Base-by-base conservation (phyloP, 2,888 invertebrate species). In the Rhagophthalmus giganteus region DNA sequence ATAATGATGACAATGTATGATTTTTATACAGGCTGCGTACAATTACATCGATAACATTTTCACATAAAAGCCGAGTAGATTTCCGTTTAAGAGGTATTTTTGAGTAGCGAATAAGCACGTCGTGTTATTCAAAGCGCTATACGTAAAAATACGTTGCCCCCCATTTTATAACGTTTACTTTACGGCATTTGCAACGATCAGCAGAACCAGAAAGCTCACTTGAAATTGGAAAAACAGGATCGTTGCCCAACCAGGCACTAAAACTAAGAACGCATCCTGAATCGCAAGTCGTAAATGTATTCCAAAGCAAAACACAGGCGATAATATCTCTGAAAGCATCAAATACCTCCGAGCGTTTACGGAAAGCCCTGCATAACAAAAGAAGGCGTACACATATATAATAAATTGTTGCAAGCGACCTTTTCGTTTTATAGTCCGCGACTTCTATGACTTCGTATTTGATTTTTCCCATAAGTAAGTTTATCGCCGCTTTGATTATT, bases 311-410 rank as follows among this genome's bases (percentile, higher is more conserved):
- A 51, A 51, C 51, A 51, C 33, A 40, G 45, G 45, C 39, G 51
- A 51, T 51, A 51, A 51, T 51, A 51, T 51, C 51, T 44, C 27
- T 45, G 50, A 51, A 50, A 51, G 42, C 50, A 51, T 51, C 50
- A 38, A 41, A 51, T 44, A 44, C 42, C 50, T 51, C 45, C 46
- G 40, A 51, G 45, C 45, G 51, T 51, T 51, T 45, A 35, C 51
- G 38, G 33, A 40, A 49, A 38, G 35, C 46, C 39, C 39, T 39
- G 33, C 32, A 51, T 51, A 38, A 51, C 44, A 39, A 51, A 38
- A 45, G 50, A 38, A 51, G 30, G 20, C 31, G 31, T 24, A 40
- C 45, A 45, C n/a, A n/a, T n/a, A n/a, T n/a, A n/a, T n/a, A n/a
- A n/a, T n/a, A n/a, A n/a, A n/a, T 45, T 45, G 51, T 51, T 37